These are phyloP conservation scores for Rhinophrynus dorsalis DNA, from an alignment of 2,797 vertebrate species.

Conservation along the genomic window DNA sequence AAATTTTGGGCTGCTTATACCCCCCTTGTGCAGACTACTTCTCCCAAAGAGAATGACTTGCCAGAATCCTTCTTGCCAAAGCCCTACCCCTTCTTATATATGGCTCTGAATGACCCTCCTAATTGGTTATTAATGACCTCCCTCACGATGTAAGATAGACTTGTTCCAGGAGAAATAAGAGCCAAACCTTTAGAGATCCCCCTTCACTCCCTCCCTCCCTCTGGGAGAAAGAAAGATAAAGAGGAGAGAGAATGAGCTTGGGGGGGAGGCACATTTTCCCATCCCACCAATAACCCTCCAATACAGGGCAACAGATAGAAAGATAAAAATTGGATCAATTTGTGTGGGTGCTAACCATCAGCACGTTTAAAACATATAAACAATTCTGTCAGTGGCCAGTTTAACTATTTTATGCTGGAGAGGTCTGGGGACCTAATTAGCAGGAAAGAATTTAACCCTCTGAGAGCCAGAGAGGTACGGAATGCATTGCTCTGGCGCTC, in stretches of 20 bases:
- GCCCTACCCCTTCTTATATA: conserved; percentile 78
- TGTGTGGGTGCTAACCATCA: too few species aligned
- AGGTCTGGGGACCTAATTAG: too few species aligned
- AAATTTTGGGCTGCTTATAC: background rate
- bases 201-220: too few species aligned
- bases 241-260: conserved; percentile 38
- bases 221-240: conserved; percentile 47
- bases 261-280: conserved; percentile 3
- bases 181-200: conserved; percentile 54
- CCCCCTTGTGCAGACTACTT: conserved; percentile 4
- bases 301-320: too few species aligned
- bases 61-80: conserved; percentile 59
- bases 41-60: conserved; percentile 31
- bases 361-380: too few species aligned
- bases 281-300: conserved; percentile 20
- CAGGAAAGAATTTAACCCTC: too few species aligned
- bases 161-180: conserved; percentile 57
- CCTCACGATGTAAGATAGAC: conserved; percentile 77
- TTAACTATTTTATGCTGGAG: too few species aligned
- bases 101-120: conserved; percentile 83
- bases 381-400: too few species aligned
- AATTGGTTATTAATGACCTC: conserved; percentile 98
- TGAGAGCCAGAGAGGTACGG: too few species aligned
- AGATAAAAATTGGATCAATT: too few species aligned
- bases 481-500: too few species aligned